Percentiles rank a stretch among this genome's conserved stretches.
phyloP scores from a whole-genome alignment of 2,888 invertebrate genomes.

The Amorpha juglandis region DNA sequence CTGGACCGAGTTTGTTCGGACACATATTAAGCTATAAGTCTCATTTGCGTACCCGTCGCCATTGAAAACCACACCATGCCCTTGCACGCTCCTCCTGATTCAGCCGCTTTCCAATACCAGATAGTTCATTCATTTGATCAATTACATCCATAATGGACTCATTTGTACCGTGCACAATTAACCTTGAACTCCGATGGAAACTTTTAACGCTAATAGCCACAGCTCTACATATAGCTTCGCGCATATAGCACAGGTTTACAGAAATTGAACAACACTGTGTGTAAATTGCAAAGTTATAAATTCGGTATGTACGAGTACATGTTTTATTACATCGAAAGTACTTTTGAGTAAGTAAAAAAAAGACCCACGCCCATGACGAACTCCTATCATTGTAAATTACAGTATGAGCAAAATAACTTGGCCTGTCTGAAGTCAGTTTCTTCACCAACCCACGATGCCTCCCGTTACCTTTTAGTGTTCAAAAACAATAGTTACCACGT shows the following conservation, averaged over 20 bases:
- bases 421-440: too few relatives aligned
- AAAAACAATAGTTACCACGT: too few relatives aligned
- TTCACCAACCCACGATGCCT: too few relatives aligned
- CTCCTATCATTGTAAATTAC: too few relatives aligned
- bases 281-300: not conserved
- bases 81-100: constrained; percentile 1
- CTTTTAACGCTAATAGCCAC: not conserved
- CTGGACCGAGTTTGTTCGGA: not conserved
- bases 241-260: not conserved
- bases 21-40: constrained; percentile 1
- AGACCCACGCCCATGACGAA: too few relatives aligned
- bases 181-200: not conserved
- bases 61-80: not conserved
- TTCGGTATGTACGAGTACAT: too few relatives aligned
- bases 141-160: not conserved
- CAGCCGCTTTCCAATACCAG: not conserved
- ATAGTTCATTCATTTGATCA: constrained; percentile 5
- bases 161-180: not conserved
- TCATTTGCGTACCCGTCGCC: constrained; percentile 21
- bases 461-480: too few relatives aligned
- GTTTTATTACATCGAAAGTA: too few relatives aligned
- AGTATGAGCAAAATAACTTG: too few relatives aligned
- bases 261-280: not conserved
- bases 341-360: too few relatives aligned
- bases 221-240: not conserved